Evolutionary conservation across 2,888 invertebrate species (phyloP).

Genomic region (Tillus elongatus): DNA sequence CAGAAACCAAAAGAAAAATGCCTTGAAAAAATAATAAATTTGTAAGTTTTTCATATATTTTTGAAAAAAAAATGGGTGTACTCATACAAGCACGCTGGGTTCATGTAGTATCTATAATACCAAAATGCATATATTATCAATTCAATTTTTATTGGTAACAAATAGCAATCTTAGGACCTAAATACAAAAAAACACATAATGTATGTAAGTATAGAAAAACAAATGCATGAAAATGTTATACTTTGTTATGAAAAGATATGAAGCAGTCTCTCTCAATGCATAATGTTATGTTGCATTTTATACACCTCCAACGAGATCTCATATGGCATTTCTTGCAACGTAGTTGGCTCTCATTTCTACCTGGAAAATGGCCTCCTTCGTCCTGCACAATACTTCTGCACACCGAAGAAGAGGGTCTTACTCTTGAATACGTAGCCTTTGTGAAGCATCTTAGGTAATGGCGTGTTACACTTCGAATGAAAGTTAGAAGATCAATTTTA

Average conservation of each 20-base stretch:
- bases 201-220: no score
- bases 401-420: neutral
- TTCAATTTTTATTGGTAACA: no score
- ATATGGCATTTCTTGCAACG: conserved; percentile 4
- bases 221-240: no score
- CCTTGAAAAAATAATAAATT: no score
- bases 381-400: neutral
- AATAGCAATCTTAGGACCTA: no score
- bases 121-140: no score
- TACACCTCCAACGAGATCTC: conserved; percentile 4
- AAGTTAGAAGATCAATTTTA: conserved; percentile 5
- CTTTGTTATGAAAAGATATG: neutral
- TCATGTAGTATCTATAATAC: neutral
- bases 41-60: no score
- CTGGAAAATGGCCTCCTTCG: conserved; percentile 4
- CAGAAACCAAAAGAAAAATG: no score
- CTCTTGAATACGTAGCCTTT: neutral
- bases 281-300: neutral
- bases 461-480: neutral
- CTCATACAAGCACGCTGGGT: conserved; percentile 1
- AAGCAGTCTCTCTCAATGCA: conserved; percentile 8
- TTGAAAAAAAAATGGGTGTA: conserved; percentile 1
- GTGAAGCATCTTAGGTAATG: conserved; percentile 4
- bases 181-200: no score
- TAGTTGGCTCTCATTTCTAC: conserved; percentile 1